Percentiles rank a stretch among this genome's conserved stretches.
Conservation (phyloP, 2,888 invertebrate genomes). For the Oscheius sp. region DNA sequence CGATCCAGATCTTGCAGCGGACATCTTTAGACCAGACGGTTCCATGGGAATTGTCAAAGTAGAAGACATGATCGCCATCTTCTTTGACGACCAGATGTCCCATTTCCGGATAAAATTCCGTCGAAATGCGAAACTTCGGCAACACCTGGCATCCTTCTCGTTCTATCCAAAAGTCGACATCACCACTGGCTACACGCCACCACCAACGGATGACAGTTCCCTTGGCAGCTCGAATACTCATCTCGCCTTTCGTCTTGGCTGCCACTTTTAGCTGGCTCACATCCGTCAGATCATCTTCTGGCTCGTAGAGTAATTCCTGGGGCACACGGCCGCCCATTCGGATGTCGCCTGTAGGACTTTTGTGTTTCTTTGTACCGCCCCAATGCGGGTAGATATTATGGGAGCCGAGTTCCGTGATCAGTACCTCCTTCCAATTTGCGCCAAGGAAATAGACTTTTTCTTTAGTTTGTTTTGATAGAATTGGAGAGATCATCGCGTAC, state of each 20-base stretch:
- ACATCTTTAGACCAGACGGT: slow-evolving; percentile 65
- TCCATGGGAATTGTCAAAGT: slow-evolving; percentile 67
- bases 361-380: slow-evolving; percentile 52
- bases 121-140: slow-evolving; percentile 64
- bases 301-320: slow-evolving; percentile 43
- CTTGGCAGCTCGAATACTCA: slow-evolving; percentile 46
- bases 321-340: slow-evolving; percentile 65
- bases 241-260: slow-evolving; percentile 42
- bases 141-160: slow-evolving; percentile 54
- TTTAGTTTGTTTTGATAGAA: slow-evolving; percentile 55
- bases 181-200: slow-evolving; percentile 55
- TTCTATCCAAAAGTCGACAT: slow-evolving; percentile 57
- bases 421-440: slow-evolving; percentile 51
- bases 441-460: slow-evolving; percentile 55
- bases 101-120: slow-evolving; percentile 67
- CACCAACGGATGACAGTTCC: slow-evolving; percentile 55
- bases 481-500: slow-evolving; percentile 57
- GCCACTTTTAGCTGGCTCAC: slow-evolving; percentile 47
- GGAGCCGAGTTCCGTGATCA: slow-evolving; percentile 50
- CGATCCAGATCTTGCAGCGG: slow-evolving; percentile 51
- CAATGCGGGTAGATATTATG: slow-evolving; percentile 57
- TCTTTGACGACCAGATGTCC: slow-evolving; percentile 52
- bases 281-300: neutral
- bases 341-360: slow-evolving; percentile 51
- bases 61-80: slow-evolving; percentile 56